Evolutionary conservation across 2,888 invertebrate genomes (phyloP).

Genomic region (Drosophila maculinotata): DNA sequence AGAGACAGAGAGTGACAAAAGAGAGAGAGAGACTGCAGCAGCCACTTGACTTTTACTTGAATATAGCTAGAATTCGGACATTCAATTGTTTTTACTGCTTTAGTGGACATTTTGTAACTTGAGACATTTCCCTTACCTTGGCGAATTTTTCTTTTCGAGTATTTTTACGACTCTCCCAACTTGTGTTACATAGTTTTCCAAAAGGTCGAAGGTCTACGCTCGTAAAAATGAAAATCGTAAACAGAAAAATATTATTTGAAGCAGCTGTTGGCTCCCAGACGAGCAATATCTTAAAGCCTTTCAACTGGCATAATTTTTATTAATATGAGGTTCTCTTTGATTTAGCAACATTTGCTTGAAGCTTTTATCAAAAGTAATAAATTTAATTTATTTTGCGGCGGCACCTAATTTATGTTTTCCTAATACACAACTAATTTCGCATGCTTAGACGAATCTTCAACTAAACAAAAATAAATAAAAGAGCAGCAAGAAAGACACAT

Average conservation of each 20-base stretch:
- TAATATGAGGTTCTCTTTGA: conserved; percentile 46
- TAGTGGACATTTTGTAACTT: background rate
- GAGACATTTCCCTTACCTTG: conserved; percentile 2
- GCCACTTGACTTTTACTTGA: conserved; percentile 11
- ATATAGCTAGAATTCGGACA: background rate
- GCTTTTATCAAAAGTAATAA: conserved; percentile 72
- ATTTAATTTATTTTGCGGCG: conserved; percentile 67
- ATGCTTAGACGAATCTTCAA: conserved; percentile 40
- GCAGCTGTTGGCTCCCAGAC: conserved; percentile 51
- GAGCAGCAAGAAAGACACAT: conserved; percentile 11
- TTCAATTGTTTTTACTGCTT: background rate
- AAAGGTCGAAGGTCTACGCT: conserved; percentile 9
- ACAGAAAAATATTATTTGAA: conserved; percentile 1
- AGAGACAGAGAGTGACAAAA: background rate
- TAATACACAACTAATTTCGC: conserved; percentile 76
- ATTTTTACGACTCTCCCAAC: conserved; percentile 21
- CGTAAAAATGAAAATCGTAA: conserved; percentile 23
- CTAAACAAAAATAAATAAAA: conserved; percentile 5
- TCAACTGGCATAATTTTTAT: no score
- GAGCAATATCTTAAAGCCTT: conserved; percentile 21
- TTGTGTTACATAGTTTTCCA: conserved; percentile 19
- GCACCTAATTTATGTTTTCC: conserved; percentile 73
- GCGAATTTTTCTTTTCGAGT: background rate
- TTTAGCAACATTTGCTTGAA: conserved; percentile 46
- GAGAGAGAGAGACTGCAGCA: background rate